phyloP scores from a whole-genome alignment of 2,113 vertebrate genomes.

The Rhineura floridana region DNA sequence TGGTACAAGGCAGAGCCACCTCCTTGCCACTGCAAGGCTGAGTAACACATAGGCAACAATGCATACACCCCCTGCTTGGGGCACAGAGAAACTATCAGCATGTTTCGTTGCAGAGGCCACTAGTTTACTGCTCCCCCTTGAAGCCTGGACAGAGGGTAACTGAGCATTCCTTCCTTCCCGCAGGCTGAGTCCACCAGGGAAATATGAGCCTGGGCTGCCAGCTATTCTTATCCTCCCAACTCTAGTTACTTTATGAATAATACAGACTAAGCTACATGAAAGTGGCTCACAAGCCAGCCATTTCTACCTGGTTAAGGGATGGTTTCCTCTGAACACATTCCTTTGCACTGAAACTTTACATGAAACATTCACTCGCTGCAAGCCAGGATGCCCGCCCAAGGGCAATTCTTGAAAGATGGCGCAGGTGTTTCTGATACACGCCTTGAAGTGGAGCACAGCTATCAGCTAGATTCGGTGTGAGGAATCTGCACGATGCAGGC shows the following conservation, averaged over 20 bases:
- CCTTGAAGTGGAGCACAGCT: neutral
- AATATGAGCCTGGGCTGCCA: constrained; percentile 44
- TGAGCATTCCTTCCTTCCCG: constrained; percentile 1
- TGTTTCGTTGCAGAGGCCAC: neutral
- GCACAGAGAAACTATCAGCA: neutral
- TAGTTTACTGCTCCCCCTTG: neutral
- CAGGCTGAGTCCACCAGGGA: constrained; percentile 45
- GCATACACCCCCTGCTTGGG: neutral
- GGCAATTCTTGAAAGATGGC: neutral
- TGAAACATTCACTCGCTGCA: neutral
- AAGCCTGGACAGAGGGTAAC: constrained; percentile 4
- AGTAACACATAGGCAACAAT: constrained; percentile 25
- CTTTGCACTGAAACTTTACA: constrained; percentile 6
- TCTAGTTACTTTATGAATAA: constrained; percentile 70
- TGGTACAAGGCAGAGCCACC: constrained; percentile 30
- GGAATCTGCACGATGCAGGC: neutral
- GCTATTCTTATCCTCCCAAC: constrained; percentile 39
- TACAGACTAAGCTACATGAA: constrained; percentile 26
- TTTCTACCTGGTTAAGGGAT: neutral
- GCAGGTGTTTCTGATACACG: neutral
- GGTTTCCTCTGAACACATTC: neutral
- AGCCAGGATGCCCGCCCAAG: neutral
- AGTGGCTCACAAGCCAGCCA: constrained; percentile 13
- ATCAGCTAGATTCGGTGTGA: neutral
- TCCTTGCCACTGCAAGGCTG: constrained; percentile 27